phyloP scores from a whole-genome alignment of 2,888 invertebrate genomes.

The Drosophila rubida region DNA sequence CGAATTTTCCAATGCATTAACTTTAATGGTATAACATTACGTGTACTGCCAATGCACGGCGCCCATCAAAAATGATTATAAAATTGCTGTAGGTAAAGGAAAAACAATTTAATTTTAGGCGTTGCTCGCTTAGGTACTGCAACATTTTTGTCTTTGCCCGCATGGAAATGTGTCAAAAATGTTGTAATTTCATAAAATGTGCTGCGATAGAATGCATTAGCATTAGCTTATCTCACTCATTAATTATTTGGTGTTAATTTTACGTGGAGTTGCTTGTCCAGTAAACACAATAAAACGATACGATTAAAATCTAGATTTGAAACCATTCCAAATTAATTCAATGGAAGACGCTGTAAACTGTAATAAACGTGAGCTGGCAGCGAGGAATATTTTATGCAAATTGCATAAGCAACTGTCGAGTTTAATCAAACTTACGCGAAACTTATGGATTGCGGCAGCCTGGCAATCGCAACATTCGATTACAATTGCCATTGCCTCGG shows the following conservation, averaged over 20 bases:
- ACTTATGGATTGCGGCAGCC: constrained; percentile 7
- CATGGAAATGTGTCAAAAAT: constrained; percentile 10
- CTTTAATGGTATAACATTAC: constrained; percentile 55
- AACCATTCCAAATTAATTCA: neutral
- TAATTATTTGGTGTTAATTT: neutral
- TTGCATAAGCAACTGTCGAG: neutral
- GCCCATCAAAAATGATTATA: constrained; percentile 28
- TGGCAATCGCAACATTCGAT: constrained; percentile 27
- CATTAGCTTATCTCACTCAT: neutral
- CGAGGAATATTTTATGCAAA: constrained; percentile 9
- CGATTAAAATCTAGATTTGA: neutral
- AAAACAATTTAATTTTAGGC: constrained; percentile 19
- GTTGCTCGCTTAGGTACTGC: neutral
- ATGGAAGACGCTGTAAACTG: too few species aligned
- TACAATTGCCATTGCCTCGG: constrained; percentile 40
- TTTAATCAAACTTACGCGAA: constrained; percentile 17
- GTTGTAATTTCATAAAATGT: constrained; percentile 13
- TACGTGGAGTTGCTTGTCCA: neutral
- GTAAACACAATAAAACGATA: neutral
- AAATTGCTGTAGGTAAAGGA: constrained; percentile 6
- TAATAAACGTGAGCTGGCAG: constrained; percentile 7
- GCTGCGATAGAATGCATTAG: constrained; percentile 3
- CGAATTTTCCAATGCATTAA: constrained; percentile 74
- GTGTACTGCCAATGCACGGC: constrained; percentile 17
- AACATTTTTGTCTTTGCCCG: neutral